phyloP scores from a whole-genome alignment of 1,140 invertebrate genomes.

The Drosophila ironensis region DNA sequence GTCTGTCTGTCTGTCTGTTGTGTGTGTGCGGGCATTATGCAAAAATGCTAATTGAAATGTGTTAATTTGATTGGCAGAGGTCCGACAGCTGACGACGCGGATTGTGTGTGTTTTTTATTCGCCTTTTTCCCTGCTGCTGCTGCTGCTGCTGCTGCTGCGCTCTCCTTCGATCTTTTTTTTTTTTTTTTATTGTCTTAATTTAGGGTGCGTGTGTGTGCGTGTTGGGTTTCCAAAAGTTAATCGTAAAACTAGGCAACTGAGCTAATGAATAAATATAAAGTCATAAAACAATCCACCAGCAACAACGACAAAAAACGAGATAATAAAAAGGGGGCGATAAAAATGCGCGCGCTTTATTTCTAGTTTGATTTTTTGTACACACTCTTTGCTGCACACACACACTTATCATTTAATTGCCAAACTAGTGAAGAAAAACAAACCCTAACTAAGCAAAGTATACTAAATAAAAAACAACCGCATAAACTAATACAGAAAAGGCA shows the following conservation, averaged over 20 bases:
- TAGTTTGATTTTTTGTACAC: neutral
- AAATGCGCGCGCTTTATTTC: slow-evolving; percentile 13
- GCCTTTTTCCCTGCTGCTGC: neutral
- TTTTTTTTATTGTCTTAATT: slow-evolving; percentile 7
- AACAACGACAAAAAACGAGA: slow-evolving; percentile 32
- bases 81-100: slow-evolving; percentile 36
- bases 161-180: slow-evolving; percentile 28
- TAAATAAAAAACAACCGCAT: neutral
- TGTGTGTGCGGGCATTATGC: slow-evolving; percentile 38
- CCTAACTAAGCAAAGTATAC: slow-evolving; percentile 8
- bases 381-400: neutral
- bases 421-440: slow-evolving; percentile 17
- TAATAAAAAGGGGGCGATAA: slow-evolving; percentile 37
- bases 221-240: slow-evolving; percentile 52
- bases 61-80: slow-evolving; percentile 76
- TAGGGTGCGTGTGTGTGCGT: too few species aligned
- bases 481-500: neutral
- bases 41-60: slow-evolving; percentile 76
- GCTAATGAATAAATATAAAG: slow-evolving; percentile 77
- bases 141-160: too few species aligned
- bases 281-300: slow-evolving; percentile 44
- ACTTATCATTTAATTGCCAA: slow-evolving; percentile 10
- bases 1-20: neutral
- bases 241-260: slow-evolving; percentile 46
- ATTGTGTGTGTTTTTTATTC: too few species aligned